phyloP scores from a whole-genome alignment of 2,113 vertebrate genomes.

The Etia nguti region DNA sequence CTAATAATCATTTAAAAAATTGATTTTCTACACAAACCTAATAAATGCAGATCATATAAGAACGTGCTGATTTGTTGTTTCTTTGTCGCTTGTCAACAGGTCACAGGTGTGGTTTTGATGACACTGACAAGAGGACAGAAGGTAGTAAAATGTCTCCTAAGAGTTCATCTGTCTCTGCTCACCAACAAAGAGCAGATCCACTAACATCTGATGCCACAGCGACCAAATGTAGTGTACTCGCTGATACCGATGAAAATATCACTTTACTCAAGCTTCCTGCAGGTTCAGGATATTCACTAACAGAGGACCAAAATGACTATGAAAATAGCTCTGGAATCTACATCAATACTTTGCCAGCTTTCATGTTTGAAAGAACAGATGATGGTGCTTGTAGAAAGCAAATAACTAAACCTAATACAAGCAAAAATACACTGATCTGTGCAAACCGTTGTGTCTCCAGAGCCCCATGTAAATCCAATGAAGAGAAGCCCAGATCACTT shows the following conservation, averaged over 20 bases:
- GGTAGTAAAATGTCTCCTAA: background rate
- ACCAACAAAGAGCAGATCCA: background rate
- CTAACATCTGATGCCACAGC: background rate
- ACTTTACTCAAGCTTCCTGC: background rate
- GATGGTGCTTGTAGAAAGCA: background rate
- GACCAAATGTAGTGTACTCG: fast-evolving
- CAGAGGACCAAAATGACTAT: background rate
- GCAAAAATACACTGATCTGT: background rate
- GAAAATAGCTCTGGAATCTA: background rate
- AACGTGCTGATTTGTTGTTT: background rate
- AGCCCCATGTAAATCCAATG: background rate
- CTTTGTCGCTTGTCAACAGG: background rate
- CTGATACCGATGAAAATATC: conserved; percentile 11
- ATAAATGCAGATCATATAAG: background rate
- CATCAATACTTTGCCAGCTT: background rate
- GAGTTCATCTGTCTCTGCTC: background rate
- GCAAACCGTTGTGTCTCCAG: background rate
- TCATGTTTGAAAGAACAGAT: background rate
- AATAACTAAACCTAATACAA: background rate
- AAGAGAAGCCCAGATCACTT: background rate
- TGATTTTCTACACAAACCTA: background rate
- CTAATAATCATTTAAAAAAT: background rate
- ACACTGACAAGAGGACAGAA: background rate
- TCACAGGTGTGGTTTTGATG: fast-evolving
- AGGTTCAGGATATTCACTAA: background rate